phyloP scores from a whole-genome alignment of 1,140 invertebrate genomes.

The Eumeta japonica region DNA sequence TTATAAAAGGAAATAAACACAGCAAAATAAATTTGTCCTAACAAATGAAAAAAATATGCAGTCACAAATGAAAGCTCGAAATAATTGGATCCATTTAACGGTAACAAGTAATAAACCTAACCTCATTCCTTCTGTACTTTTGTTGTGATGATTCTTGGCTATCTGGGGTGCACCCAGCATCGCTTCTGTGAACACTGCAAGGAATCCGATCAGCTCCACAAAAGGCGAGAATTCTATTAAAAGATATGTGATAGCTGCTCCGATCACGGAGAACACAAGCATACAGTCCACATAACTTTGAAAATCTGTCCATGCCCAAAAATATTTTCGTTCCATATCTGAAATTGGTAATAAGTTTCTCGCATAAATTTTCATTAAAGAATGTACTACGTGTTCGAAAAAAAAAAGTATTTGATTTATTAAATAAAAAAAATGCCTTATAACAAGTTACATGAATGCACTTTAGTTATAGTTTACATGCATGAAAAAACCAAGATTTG shows the following conservation, averaged over 20 bases:
- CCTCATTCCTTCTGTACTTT: slow-evolving; percentile 97
- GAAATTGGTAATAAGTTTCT: slow-evolving; percentile 19
- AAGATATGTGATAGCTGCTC: slow-evolving; percentile 84
- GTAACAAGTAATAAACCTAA: no score
- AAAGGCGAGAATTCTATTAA: slow-evolving; percentile 79
- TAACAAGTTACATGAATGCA: no score
- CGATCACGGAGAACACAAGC: slow-evolving; percentile 78
- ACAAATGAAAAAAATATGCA: no score
- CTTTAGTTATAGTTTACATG: no score
- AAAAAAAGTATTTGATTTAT: neutral
- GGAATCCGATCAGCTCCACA: slow-evolving; percentile 87
- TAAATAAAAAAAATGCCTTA: neutral
- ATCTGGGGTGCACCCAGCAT: slow-evolving; percentile 94
- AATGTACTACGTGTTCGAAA: neutral
- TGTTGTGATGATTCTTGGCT: slow-evolving; percentile 81
- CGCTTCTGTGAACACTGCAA: slow-evolving; percentile 94
- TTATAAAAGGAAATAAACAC: no score
- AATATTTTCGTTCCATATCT: slow-evolving; percentile 90
- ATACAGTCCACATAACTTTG: slow-evolving; percentile 94
- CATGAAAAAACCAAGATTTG: no score
- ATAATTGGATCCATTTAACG: no score
- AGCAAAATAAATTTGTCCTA: no score
- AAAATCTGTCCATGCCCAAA: slow-evolving; percentile 99
- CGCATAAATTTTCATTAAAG: neutral
- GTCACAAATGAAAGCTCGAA: no score